These are phyloP conservation scores for Ochotona princeps DNA, from an alignment of 2,113 vertebrate species.

Conservation along the genomic window DNA sequence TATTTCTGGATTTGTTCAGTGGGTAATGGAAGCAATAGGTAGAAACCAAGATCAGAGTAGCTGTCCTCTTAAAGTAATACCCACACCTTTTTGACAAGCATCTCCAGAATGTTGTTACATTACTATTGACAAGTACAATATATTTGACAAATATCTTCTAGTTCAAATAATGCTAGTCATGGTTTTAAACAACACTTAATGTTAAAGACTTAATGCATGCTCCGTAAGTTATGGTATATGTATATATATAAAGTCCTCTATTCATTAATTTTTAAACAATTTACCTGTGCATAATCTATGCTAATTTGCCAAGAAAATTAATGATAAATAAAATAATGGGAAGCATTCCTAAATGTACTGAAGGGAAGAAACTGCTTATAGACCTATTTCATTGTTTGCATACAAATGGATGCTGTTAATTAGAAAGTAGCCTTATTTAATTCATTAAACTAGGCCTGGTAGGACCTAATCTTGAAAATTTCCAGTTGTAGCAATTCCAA, in stretches of 20 bases:
- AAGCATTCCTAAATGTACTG: conserved; percentile 63
- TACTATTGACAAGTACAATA: not conserved
- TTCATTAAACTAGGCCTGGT: conserved; percentile 67
- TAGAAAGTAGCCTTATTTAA: conserved; percentile 74
- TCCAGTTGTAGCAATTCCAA: conserved; percentile 62
- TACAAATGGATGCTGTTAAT: conserved; percentile 72
- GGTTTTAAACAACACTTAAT: not conserved
- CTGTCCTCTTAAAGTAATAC: not conserved
- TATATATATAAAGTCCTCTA: conserved; percentile 6
- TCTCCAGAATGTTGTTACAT: not conserved
- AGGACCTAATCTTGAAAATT: conserved; percentile 62
- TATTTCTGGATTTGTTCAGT: not conserved
- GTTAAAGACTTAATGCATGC: not conserved
- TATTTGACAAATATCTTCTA: conserved; percentile 9
- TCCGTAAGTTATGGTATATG: conserved; percentile 7
- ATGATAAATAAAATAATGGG: conserved; percentile 64
- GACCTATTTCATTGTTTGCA: conserved; percentile 66
- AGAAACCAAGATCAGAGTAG: not conserved
- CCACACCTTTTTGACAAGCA: not conserved
- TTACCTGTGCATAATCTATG: conserved; percentile 50
- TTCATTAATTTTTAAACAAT: conserved; percentile 24
- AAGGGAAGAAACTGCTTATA: conserved; percentile 68
- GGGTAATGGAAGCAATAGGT: not conserved
- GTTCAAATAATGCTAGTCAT: conserved; percentile 14
- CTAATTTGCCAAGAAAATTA: conserved; percentile 67